Conservation (phyloP, 2,888 invertebrate species). For the Lasioglossum zephyrum region DNA sequence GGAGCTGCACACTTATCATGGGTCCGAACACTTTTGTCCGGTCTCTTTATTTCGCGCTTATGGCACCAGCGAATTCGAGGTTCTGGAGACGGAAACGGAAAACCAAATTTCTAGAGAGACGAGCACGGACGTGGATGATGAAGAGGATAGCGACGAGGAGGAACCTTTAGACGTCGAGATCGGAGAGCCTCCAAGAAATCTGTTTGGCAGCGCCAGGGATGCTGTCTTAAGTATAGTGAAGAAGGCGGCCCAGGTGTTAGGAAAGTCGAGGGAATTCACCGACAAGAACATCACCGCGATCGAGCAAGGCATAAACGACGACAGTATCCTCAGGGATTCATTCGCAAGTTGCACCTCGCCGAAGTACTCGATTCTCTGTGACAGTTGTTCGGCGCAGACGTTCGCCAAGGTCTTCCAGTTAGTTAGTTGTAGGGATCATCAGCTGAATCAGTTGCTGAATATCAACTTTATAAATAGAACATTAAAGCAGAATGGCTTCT, state of each 20-base stretch:
- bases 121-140: slow-evolving; percentile 86
- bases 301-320: slow-evolving; percentile 73
- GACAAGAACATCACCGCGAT: slow-evolving; percentile 86
- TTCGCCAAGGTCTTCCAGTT: slow-evolving; percentile 90
- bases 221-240: slow-evolving; percentile 96
- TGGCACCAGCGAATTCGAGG: slow-evolving; percentile 97
- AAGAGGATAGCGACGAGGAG: slow-evolving; percentile 81
- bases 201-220: slow-evolving; percentile 95
- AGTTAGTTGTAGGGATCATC: slow-evolving; percentile 89
- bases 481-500: slow-evolving; percentile 85
- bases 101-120: slow-evolving; percentile 81
- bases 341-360: slow-evolving; percentile 88
- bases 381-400: slow-evolving; percentile 89
- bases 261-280: slow-evolving; percentile 87
- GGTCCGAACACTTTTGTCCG: slow-evolving; percentile 98
- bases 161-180: slow-evolving; percentile 87
- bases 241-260: slow-evolving; percentile 94
- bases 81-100: slow-evolving; percentile 91
- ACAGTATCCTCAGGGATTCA: slow-evolving; percentile 70
- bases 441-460: slow-evolving; percentile 87
- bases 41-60: slow-evolving; percentile 97
- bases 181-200: slow-evolving; percentile 88
- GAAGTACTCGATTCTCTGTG: slow-evolving; percentile 89
- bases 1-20: slow-evolving; percentile 97
- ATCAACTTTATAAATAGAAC: slow-evolving; percentile 87